Percentiles rank a stretch among this genome's conserved stretches.
Evolutionary conservation across 2,888 invertebrate species (phyloP).

Genomic region (Cerceris ruficornis): DNA sequence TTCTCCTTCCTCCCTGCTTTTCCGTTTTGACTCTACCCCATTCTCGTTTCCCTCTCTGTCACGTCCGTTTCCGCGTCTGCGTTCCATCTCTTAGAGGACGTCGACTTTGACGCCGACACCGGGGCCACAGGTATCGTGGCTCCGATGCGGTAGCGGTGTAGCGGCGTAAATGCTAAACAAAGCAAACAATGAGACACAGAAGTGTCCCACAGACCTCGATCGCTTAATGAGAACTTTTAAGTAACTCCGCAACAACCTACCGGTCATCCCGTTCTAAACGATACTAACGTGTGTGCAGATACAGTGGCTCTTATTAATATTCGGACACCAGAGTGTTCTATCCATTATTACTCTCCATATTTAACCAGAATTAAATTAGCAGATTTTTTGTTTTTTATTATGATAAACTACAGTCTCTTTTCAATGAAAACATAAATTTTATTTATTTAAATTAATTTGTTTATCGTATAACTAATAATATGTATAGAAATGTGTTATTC

Average conservation of each 20-base stretch:
- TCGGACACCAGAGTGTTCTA: too few relatives aligned
- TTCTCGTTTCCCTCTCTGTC: constrained; percentile 12
- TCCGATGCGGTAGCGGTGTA: constrained; percentile 26
- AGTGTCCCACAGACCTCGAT: constrained; percentile 78
- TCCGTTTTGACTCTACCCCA: constrained; percentile 22
- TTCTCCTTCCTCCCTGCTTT: constrained; percentile 18
- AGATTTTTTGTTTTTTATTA: too few relatives aligned
- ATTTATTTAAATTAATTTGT: too few relatives aligned
- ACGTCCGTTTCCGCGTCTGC: neutral
- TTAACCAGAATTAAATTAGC: too few relatives aligned
- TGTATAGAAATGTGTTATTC: too few relatives aligned
- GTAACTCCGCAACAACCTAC: constrained; percentile 63
- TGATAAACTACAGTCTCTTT: too few relatives aligned
- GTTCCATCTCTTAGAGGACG: constrained; percentile 27
- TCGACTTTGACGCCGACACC: constrained; percentile 36
- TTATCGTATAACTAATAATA: too few relatives aligned
- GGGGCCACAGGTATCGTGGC: constrained; percentile 5
- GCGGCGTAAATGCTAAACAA: constrained; percentile 76
- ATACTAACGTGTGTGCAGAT: neutral
- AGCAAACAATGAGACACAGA: constrained; percentile 76
- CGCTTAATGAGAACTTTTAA: constrained; percentile 79
- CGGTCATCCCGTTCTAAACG: constrained; percentile 51
- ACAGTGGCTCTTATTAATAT: too few relatives aligned
- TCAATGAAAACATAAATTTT: too few relatives aligned
- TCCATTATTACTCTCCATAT: too few relatives aligned